Conservation (phyloP, 2,797 vertebrate species). For the Okamejei kenojei region DNA sequence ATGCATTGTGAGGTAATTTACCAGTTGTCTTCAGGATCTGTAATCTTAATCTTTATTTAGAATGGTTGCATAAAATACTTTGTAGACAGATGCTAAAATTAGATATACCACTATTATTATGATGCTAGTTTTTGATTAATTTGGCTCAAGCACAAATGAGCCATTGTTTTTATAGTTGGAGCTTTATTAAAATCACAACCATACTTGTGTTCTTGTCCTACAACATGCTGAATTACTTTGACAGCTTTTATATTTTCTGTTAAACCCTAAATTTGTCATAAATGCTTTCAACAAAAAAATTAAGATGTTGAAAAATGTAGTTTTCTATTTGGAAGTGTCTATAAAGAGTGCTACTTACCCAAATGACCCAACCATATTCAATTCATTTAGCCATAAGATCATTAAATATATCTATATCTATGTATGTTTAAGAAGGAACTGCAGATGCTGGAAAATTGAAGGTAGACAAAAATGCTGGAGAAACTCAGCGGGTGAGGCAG, state of each 20-base stretch:
- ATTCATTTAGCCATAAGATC: not conserved
- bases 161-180: not conserved
- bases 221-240: not conserved
- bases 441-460: too few species aligned
- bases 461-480: too few species aligned
- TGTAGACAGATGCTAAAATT: not conserved
- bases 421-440: too few species aligned
- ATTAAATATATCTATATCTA: too few species aligned
- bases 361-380: not conserved
- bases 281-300: not conserved
- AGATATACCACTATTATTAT: not conserved
- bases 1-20: not conserved
- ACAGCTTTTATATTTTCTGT: not conserved
- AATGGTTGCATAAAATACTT: not conserved
- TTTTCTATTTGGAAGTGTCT: not conserved
- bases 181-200: not conserved
- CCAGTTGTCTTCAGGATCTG: not conserved
- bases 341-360: not conserved
- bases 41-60: not conserved
- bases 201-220: not conserved
- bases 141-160: not conserved
- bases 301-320: not conserved
- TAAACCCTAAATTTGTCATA: not conserved
- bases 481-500: too few species aligned
- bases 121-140: not conserved